Base-by-base conservation (phyloP, 2,797 vertebrate species). In the Cynopterus sphinx region DNA sequence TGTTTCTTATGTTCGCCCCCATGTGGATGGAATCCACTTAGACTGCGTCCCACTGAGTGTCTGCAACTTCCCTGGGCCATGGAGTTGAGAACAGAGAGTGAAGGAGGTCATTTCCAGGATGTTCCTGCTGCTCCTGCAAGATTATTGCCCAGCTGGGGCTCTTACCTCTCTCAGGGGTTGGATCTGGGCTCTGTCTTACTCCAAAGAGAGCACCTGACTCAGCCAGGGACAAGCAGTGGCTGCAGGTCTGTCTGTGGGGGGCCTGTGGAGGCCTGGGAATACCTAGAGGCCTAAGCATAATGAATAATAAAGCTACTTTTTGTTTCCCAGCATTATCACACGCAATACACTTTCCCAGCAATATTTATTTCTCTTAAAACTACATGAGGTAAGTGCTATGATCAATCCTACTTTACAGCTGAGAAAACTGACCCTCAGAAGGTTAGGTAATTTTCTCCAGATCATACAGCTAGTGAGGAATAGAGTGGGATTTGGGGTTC, bases 291-390 rank as follows among this genome's bases (percentile, higher is more conserved):
- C 75, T 93, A 26, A 81, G 43, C 36, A 43, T 65, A 51, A 57
- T 81, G 86, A 75, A 36, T 71, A 70, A 82, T 33, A 82, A 77
- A 91, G 55, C 16, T 39, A 28, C 41, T 67, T 78, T 39, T 16
- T 39, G 36, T 81, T 91, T 67, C 55, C 21, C 31, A 31, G 9
- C 39, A 31, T 87, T 41, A n/a, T 43, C 5, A 9, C 10, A 21
- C n/a, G 31, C 61, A 51, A 22, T 43, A 55, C 33, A 36, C 74
- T 81, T 92, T 81, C 36, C 61, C 65, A 57, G 28, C 21, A 33
- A 49, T 71, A 59, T 78, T 93, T 74, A 73, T 39, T 84, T 75
- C 31, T 79, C 87, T 91, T 95, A 87, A 87, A 79, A 57, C 28
- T 28, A 33, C 53, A 39, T 55, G 51, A 79, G 26, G 3, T 9